phyloP scores from a whole-genome alignment of 2,888 invertebrate species.

The Microctonus aethiopoides region DNA sequence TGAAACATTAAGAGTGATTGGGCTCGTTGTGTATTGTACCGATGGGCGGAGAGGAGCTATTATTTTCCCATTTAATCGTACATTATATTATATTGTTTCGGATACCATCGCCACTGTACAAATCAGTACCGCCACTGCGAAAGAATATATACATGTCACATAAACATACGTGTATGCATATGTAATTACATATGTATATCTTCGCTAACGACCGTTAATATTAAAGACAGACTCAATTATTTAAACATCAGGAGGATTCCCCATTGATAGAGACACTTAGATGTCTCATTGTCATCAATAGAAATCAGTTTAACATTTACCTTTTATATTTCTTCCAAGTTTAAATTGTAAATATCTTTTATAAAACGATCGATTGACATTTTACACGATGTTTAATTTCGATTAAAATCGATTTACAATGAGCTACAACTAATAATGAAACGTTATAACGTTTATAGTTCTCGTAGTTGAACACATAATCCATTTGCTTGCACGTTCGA shows the following conservation, averaged over 20 bases:
- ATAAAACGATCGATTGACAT: background rate
- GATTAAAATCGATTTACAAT: background rate
- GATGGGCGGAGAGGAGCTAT: constrained; percentile 46
- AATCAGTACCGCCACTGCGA: constrained; percentile 30
- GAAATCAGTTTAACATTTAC: background rate
- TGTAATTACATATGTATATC: background rate
- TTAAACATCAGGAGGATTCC: constrained; percentile 48
- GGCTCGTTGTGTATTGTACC: background rate
- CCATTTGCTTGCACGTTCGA: background rate
- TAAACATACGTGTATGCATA: too few relatives aligned
- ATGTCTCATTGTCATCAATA: too few relatives aligned
- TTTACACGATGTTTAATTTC: background rate
- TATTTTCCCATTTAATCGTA: constrained; percentile 60
- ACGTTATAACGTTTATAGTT: background rate
- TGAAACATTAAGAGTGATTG: background rate
- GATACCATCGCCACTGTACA: constrained; percentile 49
- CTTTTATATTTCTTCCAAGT: background rate
- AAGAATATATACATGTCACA: constrained; percentile 9
- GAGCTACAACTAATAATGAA: background rate
- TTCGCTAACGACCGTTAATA: constrained; percentile 44
- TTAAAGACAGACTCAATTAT: constrained; percentile 52
- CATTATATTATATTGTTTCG: constrained; percentile 49
- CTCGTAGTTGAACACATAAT: constrained; percentile 16
- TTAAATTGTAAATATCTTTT: background rate
- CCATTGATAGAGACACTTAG: background rate